A percentile compares a stretch with the other conserved stretches of the same genome.
Conservation (phyloP, 1,140 invertebrate species). For the Pseudomyrmex sp. region DNA sequence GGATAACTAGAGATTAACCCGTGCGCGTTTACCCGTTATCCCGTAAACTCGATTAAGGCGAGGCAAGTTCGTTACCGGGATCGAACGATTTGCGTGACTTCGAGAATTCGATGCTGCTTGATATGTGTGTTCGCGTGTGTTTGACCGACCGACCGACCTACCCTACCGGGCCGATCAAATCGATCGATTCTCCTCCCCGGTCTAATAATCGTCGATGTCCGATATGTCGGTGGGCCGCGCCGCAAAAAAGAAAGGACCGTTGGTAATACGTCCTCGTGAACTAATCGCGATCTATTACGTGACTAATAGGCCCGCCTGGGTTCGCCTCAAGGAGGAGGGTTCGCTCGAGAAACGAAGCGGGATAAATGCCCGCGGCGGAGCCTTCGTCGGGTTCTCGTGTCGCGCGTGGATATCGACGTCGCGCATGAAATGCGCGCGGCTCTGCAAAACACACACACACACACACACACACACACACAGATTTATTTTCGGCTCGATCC, state of each 20-base stretch:
- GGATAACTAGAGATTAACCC: conserved; percentile 56
- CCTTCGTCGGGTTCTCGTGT: background rate
- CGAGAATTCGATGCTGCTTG: conserved; percentile 13
- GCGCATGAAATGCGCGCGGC: background rate
- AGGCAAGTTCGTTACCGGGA: conserved; percentile 62
- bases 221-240: background rate
- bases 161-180: background rate
- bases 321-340: conserved; percentile 14
- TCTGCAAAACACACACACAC: background rate
- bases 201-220: background rate
- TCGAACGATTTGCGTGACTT: conserved; percentile 69
- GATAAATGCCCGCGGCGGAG: conserved; percentile 26
- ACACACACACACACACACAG: background rate
- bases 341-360: conserved; percentile 10
- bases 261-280: conserved; percentile 34
- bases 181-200: background rate
- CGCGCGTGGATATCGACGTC: conserved; percentile 18
- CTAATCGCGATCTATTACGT: conserved; percentile 50
- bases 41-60: conserved; percentile 71
- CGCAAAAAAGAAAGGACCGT: background rate
- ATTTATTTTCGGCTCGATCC: conserved; percentile 45
- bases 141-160: conserved; percentile 1
- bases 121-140: background rate
- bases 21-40: conserved; percentile 70
- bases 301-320: conserved; percentile 32